phyloP scores from a whole-genome alignment of 1,140 invertebrate species.

The Phymastichus coffea region DNA sequence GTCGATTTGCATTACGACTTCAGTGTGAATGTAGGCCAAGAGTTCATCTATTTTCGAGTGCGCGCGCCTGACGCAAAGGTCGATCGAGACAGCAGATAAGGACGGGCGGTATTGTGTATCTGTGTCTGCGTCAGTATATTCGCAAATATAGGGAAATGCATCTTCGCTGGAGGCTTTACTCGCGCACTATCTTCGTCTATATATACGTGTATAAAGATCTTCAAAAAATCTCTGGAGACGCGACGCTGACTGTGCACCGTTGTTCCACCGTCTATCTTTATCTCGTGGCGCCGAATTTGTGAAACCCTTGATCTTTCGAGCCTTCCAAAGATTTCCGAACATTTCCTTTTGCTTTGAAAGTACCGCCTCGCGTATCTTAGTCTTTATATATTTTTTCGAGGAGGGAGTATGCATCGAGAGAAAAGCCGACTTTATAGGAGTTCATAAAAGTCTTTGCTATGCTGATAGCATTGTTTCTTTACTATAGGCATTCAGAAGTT shows the following conservation, averaged over 20 bases:
- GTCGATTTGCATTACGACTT: conserved; percentile 10
- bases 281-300: not conserved
- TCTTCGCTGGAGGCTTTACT: not conserved
- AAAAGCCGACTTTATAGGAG: no score
- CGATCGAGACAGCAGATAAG: conserved; percentile 47
- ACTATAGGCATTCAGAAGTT: no score
- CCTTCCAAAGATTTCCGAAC: conserved; percentile 3
- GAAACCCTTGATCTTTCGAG: conserved; percentile 10
- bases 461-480: no score
- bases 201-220: conserved; percentile 10
- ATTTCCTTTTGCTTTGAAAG: no score
- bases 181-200: no score
- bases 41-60: conserved; percentile 56
- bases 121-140: no score
- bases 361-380: no score
- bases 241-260: not conserved
- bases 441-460: no score
- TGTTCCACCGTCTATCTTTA: not conserved
- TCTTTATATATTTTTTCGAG: no score
- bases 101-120: no score
- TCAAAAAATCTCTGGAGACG: conserved; percentile 13
- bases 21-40: conserved; percentile 51
- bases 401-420: no score
- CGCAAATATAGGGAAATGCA: no score
- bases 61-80: conserved; percentile 46